Conservation (phyloP, 2,888 invertebrate species). For the Cremastinae sp. region DNA sequence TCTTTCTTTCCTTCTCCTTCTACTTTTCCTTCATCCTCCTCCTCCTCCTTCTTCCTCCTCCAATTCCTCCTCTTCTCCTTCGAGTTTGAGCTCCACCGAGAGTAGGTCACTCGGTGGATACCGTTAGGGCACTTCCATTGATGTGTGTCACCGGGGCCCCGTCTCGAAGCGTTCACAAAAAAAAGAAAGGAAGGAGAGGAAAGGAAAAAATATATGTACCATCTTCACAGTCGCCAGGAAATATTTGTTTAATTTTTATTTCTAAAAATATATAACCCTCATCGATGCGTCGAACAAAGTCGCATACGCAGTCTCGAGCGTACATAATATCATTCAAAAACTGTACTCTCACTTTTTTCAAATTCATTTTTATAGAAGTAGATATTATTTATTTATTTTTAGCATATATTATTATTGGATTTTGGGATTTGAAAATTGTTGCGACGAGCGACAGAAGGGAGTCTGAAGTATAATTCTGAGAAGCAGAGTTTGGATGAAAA, state of each 20-base stretch:
- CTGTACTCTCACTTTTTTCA: no score
- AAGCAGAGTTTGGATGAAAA: neutral
- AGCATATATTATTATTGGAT: no score
- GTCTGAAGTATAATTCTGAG: neutral
- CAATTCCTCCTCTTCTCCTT: constrained; percentile 25
- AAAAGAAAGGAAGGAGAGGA: constrained; percentile 8
- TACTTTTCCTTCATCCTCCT: neutral
- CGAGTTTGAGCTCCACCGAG: constrained; percentile 62
- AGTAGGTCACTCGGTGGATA: constrained; percentile 77
- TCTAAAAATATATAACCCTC: no score
- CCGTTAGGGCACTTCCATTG: constrained; percentile 78
- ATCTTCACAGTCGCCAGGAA: neutral
- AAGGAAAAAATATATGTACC: constrained; percentile 1
- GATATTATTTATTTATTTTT: no score
- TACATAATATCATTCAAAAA: no score
- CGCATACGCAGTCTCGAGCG: no score
- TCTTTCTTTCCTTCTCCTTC: neutral
- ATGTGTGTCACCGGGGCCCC: constrained; percentile 79
- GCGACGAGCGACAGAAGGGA: no score
- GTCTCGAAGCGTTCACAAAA: constrained; percentile 54
- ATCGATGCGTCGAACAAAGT: no score
- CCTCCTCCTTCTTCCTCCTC: constrained; percentile 14
- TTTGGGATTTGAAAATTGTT: no score
- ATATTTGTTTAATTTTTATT: constrained; percentile 13
- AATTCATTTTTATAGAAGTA: no score